Percentiles rank a stretch among this genome's conserved stretches.
Conservation (phyloP, 2,113 vertebrate species). For the Labeo catla region DNA sequence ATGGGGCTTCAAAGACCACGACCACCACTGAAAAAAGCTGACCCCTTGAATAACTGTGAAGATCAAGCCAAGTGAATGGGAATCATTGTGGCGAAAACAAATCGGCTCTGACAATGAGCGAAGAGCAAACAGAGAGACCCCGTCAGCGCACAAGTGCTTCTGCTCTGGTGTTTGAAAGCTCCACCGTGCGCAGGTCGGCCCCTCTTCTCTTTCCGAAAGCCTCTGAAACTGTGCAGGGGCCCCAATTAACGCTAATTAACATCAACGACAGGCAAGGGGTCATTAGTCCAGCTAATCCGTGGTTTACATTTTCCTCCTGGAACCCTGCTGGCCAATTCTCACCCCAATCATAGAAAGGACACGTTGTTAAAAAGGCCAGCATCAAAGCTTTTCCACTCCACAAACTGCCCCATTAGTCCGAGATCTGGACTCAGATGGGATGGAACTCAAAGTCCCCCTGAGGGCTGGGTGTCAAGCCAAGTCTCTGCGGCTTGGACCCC, state of each 20-base stretch:
- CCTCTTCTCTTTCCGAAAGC: background rate
- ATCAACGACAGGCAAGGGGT: constrained; percentile 76
- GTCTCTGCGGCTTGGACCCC: constrained; percentile 60
- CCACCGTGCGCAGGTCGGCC: constrained; percentile 35
- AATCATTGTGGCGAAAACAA: constrained; percentile 68
- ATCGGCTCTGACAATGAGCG: constrained; percentile 69
- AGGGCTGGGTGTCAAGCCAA: constrained; percentile 49
- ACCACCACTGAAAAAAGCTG: constrained; percentile 43
- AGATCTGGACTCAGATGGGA: constrained; percentile 62
- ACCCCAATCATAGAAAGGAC: constrained; percentile 69
- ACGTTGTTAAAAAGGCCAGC: constrained; percentile 70
- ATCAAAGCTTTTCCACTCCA: constrained; percentile 70
- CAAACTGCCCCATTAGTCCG: constrained; percentile 68
- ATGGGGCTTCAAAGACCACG: constrained; percentile 51
- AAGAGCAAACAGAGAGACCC: constrained; percentile 68
- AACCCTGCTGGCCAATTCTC: constrained; percentile 77
- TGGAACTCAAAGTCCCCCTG: constrained; percentile 46
- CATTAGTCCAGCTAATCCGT: constrained; percentile 80
- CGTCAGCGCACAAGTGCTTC: constrained; percentile 55
- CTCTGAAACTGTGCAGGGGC: constrained; percentile 45
- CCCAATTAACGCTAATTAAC: constrained; percentile 82
- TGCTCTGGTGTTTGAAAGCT: constrained; percentile 52
- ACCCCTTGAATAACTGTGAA: constrained; percentile 62
- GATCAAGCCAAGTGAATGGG: constrained; percentile 70
- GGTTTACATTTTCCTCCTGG: constrained; percentile 76